Base-by-base conservation (phyloP, 2,888 invertebrate species). In the Lepidochrysops patricia region DNA sequence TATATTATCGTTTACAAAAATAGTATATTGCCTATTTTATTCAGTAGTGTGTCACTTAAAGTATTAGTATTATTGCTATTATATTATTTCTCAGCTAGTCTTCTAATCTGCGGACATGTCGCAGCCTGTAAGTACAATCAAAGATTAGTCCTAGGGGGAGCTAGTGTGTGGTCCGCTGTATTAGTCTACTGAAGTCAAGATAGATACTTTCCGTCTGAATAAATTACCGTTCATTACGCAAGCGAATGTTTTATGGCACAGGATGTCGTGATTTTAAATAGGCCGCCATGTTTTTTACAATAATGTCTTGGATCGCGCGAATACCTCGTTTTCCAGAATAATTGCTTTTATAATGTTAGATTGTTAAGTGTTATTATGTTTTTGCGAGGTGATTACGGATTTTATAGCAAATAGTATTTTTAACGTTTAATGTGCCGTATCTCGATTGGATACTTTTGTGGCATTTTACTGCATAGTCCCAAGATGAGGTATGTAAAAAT, bases 221-320 rank as follows among this genome's bases (percentile, higher is more conserved):
- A 85, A 82, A 84, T 85, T 78, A 81, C 75, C 72, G 73, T 57
- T 57, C 57, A 61, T 82, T 86, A 84, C 76, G 79, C 77, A 76
- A 73, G 75, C 72, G 77, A 81, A 82, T 84, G 84, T 77, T 85
- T 85, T 84, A 84, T 78, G 73, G 68, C 59, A 58, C 83, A 80
- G 85, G 85, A 87, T 84, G 80, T 82, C 76, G 79, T 82, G 84
- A 82, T 82, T 74, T 62, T 61, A 62, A 64, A 64, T 60, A 59
- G 61, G 61, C 61, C 37, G 29, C 57, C 43, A 62, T 63, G 63
- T 64, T 66, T 61, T 29, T 61, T 34, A 60, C 19, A 57, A 60
- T 64, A 63, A 61, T 64, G 60, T 65, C 62, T 63, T 49, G 35
- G 35, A 63, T 49, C 56, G 57, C 61, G 62, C 64, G 60, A 64